Base-by-base conservation (phyloP, 2,888 invertebrate genomes). In the Perizoma affinitatum region DNA sequence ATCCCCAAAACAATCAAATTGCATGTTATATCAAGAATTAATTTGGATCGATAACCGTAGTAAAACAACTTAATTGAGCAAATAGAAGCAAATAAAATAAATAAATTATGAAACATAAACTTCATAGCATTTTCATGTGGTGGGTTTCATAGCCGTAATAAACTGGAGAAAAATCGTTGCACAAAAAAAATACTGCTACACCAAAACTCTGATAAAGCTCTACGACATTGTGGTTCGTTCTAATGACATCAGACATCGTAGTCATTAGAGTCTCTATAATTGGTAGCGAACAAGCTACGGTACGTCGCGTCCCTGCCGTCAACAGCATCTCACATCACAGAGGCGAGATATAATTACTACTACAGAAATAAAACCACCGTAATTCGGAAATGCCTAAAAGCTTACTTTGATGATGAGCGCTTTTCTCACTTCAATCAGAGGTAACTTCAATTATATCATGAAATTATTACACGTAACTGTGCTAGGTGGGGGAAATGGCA, bases 371-470 rank as follows among this genome's bases (percentile, higher is more conserved):
- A 46, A 56, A 49, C 55, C 55, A 40, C 55, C 6, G 42, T 41
- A 42, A 40, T 49, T 49, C 40, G n/a, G 11, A 22, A 43, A 43
- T 11, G 10, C 11, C 40, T 44, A 44, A 53, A 45, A 53, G 38
- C n/a, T 56, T 54, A 46, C 49, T 50, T 52, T 55, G 58, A 61
- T 58, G 53, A 55, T 42, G 49, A 42, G 41, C 42, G 46, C 58
- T 64, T 58, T 62, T 61, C 52, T 52, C 63, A 63, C 65, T 49
- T 61, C 44, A 45, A 62, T 68, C 63, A 66, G 63, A 68, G 65
- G 67, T 48, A 2, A 1, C 22, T 22, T 58, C 61, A 55, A 65
- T 65, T 63, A 59, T 43, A 54, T 41, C 38, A 44, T 10, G 7
- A 59, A 67, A 65, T 63, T 65, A 63, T 58, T 58, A 62, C 53